phyloP scores from a whole-genome alignment of 1,140 invertebrate genomes.

The Euwallacea similis region DNA sequence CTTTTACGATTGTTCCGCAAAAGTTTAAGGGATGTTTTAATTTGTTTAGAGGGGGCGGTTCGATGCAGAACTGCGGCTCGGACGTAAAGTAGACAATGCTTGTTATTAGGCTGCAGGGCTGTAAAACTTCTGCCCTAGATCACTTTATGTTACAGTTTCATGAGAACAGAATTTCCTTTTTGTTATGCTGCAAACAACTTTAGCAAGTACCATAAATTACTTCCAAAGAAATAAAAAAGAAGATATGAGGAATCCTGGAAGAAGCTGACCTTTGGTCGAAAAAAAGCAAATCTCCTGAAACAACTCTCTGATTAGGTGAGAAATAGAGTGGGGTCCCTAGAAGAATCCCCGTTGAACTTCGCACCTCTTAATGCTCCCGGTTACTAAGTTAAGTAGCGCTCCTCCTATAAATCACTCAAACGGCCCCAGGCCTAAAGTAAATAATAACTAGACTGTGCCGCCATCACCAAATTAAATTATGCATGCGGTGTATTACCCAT shows the following conservation, averaged over 20 bases:
- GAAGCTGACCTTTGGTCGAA: no score
- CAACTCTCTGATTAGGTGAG: no score
- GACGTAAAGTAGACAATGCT: background rate
- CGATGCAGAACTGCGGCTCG: constrained; percentile 1
- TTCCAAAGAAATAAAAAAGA: no score
- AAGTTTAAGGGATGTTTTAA: constrained; percentile 28
- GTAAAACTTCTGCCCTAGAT: no score
- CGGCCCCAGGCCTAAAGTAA: constrained; percentile 4
- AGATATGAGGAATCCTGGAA: no score
- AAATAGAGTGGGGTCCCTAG: no score
- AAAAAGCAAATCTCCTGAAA: no score
- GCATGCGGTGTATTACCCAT: constrained; percentile 14
- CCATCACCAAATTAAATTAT: constrained; percentile 12
- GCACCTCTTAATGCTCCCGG: background rate
- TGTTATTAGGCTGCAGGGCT: no score
- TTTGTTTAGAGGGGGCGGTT: constrained; percentile 11
- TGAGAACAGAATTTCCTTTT: no score
- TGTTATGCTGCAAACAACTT: no score
- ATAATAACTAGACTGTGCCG: constrained; percentile 5
- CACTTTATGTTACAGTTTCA: no score
- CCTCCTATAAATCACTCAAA: constrained; percentile 6
- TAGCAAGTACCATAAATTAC: no score
- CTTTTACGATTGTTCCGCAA: constrained; percentile 31
- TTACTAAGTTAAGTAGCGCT: background rate
- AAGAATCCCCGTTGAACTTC: background rate